A percentile compares a stretch with the other conserved stretches of the same genome.
Conservation (phyloP, 2,113 vertebrate species). For the Ailurus styani region DNA sequence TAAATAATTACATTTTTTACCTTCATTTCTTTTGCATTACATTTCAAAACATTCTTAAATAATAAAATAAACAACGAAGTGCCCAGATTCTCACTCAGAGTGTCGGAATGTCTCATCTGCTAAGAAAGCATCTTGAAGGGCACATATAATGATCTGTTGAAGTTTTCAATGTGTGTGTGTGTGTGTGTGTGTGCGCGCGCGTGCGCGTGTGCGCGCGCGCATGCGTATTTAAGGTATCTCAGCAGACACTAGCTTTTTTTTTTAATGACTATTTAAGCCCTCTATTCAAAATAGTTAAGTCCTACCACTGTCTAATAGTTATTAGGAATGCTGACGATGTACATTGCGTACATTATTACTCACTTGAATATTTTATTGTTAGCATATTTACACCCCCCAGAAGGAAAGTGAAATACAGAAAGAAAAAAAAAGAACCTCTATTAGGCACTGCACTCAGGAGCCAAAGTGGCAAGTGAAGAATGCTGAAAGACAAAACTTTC, state of each 20-base stretch:
- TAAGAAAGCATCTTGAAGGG: neutral
- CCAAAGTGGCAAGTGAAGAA: rapidly evolving
- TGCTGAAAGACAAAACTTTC: neutral
- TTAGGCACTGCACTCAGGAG: neutral
- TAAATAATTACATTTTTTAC: neutral
- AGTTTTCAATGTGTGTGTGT: neutral
- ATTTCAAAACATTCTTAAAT: neutral
- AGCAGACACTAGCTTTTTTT: neutral
- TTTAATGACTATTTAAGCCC: neutral
- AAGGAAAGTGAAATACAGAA: neutral
- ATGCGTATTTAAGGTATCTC: neutral
- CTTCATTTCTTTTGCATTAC: neutral
- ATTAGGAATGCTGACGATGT: neutral
- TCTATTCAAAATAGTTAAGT: neutral
- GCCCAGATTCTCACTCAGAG: neutral
- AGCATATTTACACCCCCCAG: neutral
- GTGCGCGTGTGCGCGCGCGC: no score
- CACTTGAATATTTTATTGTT: neutral
- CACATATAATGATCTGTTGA: neutral
- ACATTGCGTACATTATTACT: neutral
- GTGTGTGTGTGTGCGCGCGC: neutral
- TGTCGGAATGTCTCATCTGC: neutral
- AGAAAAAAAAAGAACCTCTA: neutral
- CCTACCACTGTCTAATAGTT: neutral
- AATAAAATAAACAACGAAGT: neutral